Evolutionary conservation across 2,888 invertebrate genomes (phyloP).

Genomic region (Poecilobothrus nobilitatus): DNA sequence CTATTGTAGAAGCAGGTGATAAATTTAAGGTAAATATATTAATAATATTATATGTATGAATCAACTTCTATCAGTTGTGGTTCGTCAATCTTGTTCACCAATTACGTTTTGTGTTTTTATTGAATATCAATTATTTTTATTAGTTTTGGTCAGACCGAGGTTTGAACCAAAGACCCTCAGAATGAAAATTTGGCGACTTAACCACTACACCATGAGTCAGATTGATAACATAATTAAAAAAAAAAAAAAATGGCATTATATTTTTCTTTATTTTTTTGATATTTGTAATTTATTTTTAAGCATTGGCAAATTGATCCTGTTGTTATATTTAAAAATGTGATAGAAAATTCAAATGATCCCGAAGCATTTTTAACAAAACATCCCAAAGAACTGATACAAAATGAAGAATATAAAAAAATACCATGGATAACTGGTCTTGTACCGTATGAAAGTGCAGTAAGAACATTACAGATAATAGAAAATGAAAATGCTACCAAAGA

Average conservation of each 20-base stretch:
- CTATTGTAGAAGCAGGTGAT: slow-evolving; percentile 42
- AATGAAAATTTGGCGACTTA: too few relatives aligned
- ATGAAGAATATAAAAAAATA: slow-evolving; percentile 42
- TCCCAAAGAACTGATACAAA: slow-evolving; percentile 40
- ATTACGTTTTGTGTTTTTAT: too few relatives aligned
- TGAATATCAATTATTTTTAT: too few relatives aligned
- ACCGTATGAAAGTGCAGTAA: slow-evolving; percentile 47
- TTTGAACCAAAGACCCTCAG: too few relatives aligned
- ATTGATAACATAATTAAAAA: too few relatives aligned
- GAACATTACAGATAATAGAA: slow-evolving; percentile 39
- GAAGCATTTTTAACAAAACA: slow-evolving; percentile 45
- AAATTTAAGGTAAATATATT: slow-evolving; percentile 46
- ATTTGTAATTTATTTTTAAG: too few relatives aligned
- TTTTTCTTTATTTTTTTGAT: too few relatives aligned
- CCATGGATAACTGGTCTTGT: slow-evolving; percentile 47
- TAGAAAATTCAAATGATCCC: slow-evolving; percentile 36
- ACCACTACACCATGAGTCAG: too few relatives aligned
- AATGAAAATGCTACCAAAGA: slow-evolving; percentile 29
- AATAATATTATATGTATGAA: neutral
- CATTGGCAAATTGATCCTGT: slow-evolving; percentile 47
- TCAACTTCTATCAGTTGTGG: slow-evolving; percentile 4
- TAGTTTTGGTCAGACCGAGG: too few relatives aligned
- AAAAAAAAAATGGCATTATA: too few relatives aligned
- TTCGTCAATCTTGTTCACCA: too few relatives aligned
- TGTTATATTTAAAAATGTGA: slow-evolving; percentile 44